Evolutionary conservation across 2,888 invertebrate species (phyloP), one percentile per base, ranked within the genome.

Genomic region (Pachymerium ferrugineum): DNA sequence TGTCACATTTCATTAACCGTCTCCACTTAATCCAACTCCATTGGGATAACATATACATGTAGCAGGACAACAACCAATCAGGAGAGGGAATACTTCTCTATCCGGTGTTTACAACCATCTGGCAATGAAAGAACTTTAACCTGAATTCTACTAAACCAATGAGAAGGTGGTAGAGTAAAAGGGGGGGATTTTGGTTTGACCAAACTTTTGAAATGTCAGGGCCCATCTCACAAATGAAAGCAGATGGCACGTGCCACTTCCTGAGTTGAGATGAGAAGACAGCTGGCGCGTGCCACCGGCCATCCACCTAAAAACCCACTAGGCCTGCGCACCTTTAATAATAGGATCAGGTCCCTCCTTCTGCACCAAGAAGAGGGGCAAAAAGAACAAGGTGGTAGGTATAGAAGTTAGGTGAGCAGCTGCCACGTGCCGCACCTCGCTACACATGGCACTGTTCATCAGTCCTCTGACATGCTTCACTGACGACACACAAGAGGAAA

Each of bases 221-320:
- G 62, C 5, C 62, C 62, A 28, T 62, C 62, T 62, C 62, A 25
- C 62, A 62, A 62, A 62, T 22, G 62, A 62, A 62, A 62, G 25
- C 62, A 62, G 62, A 62, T 62, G 62, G 62, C 62, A 62, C 62
- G 62, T 62, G 62, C 62, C 62, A 62, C 62, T 62, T 62, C 62
- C 62, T 62, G 62, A 62, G 62, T 62, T 25, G 62, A 62, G n/a
- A n/a, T n/a, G n/a, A n/a, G 62, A 62, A 14, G 62, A 62, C 62
- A 62, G 62, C 62, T 62, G 62, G 62, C 62, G 62, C 62, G 62
- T 62, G 62, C 62, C 62, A 62, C n/a, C n/a, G n/a, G n/a, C n/a
- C n/a, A n/a, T n/a, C n/a, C n/a, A n/a, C 62, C 62, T 14, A 62
- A 62, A 62, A 62, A 62, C 62, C 62, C 25, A 62, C 47, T 22